Evolutionary conservation across 37 sponge, comb jelly and placozoan species (phyloP), one percentile per base, ranked within the genome.

Genomic region (Theonella swinhoei): DNA sequence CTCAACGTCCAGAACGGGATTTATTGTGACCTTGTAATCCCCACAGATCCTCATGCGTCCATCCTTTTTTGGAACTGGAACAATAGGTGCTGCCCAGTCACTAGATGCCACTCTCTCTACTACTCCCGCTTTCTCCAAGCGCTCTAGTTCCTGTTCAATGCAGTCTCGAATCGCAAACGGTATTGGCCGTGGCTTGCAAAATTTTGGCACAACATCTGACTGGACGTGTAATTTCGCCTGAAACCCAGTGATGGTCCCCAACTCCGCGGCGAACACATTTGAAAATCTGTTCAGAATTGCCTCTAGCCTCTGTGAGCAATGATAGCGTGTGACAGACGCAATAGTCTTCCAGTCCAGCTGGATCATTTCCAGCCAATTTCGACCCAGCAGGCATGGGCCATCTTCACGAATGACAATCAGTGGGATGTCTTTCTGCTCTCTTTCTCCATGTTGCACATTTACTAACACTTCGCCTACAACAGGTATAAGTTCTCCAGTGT

Each of bases 1-100:
- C 4, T 84, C 85, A 32, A 76, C 70, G 0, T 39, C 68, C 39
- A 84, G 29, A 0, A 19, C 34, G 1, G 42, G 85, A 39, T 84
- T 84, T 0, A 84, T 26, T 0, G 85, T 84, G 17, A 84, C 85
- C 28, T 83, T 83, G 35, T 61, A 83, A 35, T 83, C 85, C 17
- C 85, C 85, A 64, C 85, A 75, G 0, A 76, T 5, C 9, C 81
- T 11, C 4, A 80, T 25, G 31, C 31, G 4, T 5, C 81, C 81
- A 69, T 80, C 70, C 3, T 8, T 30, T 30, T 80, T 80, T 2
- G 81, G 81, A 62, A 78, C 79, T 22, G 67, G 38, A 4, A 78
- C 79, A 37, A 78, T 24, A 8, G 79, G 79, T 17, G 85, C 76
- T 24, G 77, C 85, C 70, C 85, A 84, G 14, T 84, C 68, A 65